phyloP scores from a whole-genome alignment of 2,888 invertebrate genomes.

The Apodemia duryi region DNA sequence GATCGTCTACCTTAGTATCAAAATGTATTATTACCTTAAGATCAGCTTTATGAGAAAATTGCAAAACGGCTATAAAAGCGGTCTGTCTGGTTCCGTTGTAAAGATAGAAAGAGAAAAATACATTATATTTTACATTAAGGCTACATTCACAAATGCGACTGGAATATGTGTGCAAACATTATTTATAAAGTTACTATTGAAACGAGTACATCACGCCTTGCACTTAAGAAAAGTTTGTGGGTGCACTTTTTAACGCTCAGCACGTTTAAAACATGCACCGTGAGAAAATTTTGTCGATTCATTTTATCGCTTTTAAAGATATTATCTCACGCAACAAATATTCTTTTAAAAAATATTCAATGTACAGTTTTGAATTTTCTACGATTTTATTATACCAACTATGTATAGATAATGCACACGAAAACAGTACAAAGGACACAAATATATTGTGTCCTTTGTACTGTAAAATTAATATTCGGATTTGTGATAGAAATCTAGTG shows the following conservation, averaged over 20 bases:
- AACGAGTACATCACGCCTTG: too few species aligned
- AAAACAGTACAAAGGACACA: too few species aligned
- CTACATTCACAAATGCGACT: background rate
- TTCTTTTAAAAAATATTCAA: too few species aligned
- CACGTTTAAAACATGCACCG: too few species aligned
- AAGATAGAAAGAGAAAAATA: constrained; percentile 41
- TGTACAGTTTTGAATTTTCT: too few species aligned
- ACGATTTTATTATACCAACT: too few species aligned
- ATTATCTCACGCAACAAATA: too few species aligned
- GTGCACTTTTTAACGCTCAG: too few species aligned
- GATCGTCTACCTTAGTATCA: constrained; percentile 16
- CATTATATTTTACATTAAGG: constrained; percentile 26
- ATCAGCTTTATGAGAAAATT: constrained; percentile 69
- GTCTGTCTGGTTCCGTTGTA: constrained; percentile 51
- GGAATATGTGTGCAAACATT: background rate
- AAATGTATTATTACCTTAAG: constrained; percentile 38
- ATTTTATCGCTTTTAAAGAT: too few species aligned
- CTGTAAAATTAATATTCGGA: background rate
- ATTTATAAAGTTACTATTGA: background rate
- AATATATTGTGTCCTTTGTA: background rate
- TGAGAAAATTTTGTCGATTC: too few species aligned
- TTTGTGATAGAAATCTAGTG: background rate
- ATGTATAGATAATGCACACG: too few species aligned
- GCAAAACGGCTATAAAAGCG: constrained; percentile 68
- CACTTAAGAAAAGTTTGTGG: too few species aligned